Conservation (phyloP, 2,113 vertebrate species). For the Eidolon helvum region DNA sequence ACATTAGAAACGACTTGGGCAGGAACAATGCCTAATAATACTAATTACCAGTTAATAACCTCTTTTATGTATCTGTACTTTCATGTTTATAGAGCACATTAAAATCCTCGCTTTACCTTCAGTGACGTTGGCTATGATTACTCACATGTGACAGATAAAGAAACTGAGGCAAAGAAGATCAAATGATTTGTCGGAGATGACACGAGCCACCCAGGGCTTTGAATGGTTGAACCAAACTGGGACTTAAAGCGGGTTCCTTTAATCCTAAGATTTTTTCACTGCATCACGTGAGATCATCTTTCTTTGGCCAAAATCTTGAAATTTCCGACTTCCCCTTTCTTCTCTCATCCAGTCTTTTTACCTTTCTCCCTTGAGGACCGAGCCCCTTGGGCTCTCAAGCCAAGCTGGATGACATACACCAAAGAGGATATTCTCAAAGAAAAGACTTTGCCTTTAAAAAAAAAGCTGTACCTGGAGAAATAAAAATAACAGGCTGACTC, state of each 20-base stretch:
- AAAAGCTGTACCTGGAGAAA: neutral
- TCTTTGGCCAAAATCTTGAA: neutral
- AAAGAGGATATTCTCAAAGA: constrained; percentile 59
- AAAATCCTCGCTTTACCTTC: neutral
- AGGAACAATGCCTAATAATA: neutral
- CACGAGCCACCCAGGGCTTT: neutral
- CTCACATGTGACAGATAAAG: neutral
- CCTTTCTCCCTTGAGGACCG: neutral
- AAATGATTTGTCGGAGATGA: neutral
- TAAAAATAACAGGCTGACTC: neutral
- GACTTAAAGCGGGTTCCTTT: neutral
- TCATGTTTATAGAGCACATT: neutral
- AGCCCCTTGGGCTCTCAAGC: constrained; percentile 7
- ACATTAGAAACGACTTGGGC: neutral
- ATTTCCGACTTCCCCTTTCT: neutral
- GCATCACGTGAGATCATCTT: neutral
- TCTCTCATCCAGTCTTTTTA: neutral
- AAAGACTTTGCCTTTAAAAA: neutral
- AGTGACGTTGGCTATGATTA: neutral
- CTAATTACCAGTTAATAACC: neutral
- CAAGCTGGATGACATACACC: neutral
- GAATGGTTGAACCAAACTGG: neutral
- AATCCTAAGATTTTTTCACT: neutral
- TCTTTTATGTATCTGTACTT: neutral
- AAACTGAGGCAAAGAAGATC: neutral